Conservation (phyloP, 2,797 vertebrate species). For the Myripristis murdjan region DNA sequence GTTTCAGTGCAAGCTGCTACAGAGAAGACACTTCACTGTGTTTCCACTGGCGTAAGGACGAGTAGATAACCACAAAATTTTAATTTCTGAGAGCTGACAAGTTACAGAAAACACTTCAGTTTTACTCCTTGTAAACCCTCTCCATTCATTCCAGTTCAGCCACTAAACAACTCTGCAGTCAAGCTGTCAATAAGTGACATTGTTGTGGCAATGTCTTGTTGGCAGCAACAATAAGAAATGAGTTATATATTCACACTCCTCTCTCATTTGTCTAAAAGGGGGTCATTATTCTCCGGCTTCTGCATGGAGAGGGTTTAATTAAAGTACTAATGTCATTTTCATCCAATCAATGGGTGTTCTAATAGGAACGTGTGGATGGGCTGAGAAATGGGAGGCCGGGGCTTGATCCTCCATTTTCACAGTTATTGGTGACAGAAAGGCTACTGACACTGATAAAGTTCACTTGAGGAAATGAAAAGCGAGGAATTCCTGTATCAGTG, state of each 20-base stretch:
- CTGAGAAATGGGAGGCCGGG: slow-evolving; percentile 45
- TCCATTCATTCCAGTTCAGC: background rate
- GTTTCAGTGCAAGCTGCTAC: too few species aligned
- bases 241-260: slow-evolving; percentile 62
- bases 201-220: slow-evolving; percentile 32
- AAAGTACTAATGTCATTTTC: slow-evolving; percentile 75
- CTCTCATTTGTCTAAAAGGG: slow-evolving; percentile 72
- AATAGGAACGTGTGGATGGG: slow-evolving; percentile 60
- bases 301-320: slow-evolving; percentile 70
- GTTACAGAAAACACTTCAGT: background rate
- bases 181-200: slow-evolving; percentile 42
- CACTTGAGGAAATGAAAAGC: slow-evolving; percentile 25
- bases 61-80: too few species aligned
- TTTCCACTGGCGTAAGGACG: too few species aligned
- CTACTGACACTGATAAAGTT: slow-evolving; percentile 35
- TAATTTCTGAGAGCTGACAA: too few species aligned
- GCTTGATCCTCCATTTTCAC: slow-evolving; percentile 57
- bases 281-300: slow-evolving; percentile 67
- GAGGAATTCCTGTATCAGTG: slow-evolving; percentile 13
- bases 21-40: too few species aligned
- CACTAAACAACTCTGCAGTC: slow-evolving; percentile 8
- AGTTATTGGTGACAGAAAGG: slow-evolving; percentile 25
- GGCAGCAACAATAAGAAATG: slow-evolving; percentile 42
- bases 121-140: background rate
- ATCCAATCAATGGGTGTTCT: slow-evolving; percentile 70